These are phyloP conservation scores for Arctopsyche grandis DNA, from an alignment of 1,140 invertebrate species.

Conservation along the genomic window DNA sequence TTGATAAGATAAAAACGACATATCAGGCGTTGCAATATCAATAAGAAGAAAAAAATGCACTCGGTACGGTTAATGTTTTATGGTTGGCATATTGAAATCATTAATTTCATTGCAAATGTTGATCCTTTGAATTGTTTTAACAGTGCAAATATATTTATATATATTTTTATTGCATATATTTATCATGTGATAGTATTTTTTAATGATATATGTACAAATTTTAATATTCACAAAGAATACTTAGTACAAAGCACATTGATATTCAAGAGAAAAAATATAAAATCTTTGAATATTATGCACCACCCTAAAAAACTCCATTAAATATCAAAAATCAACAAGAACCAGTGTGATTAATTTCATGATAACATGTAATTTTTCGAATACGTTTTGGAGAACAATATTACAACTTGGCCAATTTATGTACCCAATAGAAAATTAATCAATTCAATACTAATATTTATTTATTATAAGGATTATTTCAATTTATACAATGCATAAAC, in stretches of 20 bases:
- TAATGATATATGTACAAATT: slow-evolving; percentile 12
- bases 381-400: too few species aligned
- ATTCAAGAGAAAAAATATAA: background rate
- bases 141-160: background rate
- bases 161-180: slow-evolving; percentile 6
- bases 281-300: slow-evolving; percentile 20
- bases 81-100: too few species aligned
- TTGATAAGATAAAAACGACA: too few species aligned
- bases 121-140: too few species aligned
- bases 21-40: too few species aligned
- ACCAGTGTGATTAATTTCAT: background rate
- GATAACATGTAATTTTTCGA: background rate
- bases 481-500: too few species aligned
- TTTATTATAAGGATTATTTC: too few species aligned
- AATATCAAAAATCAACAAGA: slow-evolving; percentile 4
- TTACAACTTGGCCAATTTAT: too few species aligned
- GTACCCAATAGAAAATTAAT: too few species aligned
- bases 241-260: slow-evolving; percentile 37
- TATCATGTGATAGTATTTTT: too few species aligned
- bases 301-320: slow-evolving; percentile 23
- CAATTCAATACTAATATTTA: too few species aligned
- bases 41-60: background rate
- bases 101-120: too few species aligned
- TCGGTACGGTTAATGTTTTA: background rate
- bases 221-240: slow-evolving; percentile 25